Conservation (phyloP, 2,888 invertebrate species). For the Microplitis manilae region DNA sequence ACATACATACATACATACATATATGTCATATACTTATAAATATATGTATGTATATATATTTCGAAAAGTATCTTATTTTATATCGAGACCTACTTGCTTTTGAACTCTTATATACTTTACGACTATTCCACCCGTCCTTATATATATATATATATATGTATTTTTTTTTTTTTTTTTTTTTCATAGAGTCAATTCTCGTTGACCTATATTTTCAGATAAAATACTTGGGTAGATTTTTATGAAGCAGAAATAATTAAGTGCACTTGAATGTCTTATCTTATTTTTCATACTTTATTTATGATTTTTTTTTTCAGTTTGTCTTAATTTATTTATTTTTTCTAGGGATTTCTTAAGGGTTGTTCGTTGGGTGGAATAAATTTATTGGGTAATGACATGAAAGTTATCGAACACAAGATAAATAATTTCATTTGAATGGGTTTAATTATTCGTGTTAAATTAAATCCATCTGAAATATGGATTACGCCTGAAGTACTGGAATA, state of each 20-base stretch:
- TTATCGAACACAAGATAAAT: neutral
- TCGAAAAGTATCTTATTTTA: neutral
- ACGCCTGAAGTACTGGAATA: neutral
- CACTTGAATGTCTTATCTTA: neutral
- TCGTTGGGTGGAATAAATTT: neutral
- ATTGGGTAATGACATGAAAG: neutral
- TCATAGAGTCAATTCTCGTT: neutral
- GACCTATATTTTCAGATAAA: neutral
- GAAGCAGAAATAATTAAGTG: neutral
- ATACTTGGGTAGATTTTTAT: neutral
- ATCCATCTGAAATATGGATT: neutral
- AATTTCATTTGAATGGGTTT: neutral
- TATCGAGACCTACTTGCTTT: neutral
- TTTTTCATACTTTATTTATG: neutral
- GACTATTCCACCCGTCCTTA: neutral
- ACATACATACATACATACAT: neutral
- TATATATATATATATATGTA: neutral
- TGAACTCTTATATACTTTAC: neutral
- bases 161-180: neutral
- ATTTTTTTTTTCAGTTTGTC: neutral
- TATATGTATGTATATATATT: no score
- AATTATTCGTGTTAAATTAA: neutral
- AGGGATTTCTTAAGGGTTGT: no score
- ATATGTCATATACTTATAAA: no score
- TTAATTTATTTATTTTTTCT: neutral